A percentile compares a stretch with the other conserved stretches of the same genome.
These are phyloP conservation scores for Bedellia somnulentella DNA, from an alignment of 2,888 invertebrate genomes.

Conservation along the genomic window DNA sequence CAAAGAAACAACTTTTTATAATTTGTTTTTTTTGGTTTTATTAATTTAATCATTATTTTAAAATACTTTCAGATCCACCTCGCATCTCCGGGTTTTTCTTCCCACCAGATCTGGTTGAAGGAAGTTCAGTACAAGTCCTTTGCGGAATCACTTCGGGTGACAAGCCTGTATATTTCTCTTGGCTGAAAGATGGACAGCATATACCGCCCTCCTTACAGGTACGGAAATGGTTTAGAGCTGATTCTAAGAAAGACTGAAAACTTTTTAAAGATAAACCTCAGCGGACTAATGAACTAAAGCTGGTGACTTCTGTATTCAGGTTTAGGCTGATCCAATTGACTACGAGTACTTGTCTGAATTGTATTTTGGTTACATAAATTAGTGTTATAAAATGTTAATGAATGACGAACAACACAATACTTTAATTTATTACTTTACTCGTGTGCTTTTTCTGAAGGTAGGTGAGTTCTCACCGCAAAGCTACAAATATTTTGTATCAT, in stretches of 20 bases:
- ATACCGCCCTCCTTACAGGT: constrained; percentile 67
- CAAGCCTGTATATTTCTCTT: constrained; percentile 70
- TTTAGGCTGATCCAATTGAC: no score
- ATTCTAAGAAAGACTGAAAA: not conserved
- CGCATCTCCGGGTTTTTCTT: constrained; percentile 84
- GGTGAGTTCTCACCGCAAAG: no score
- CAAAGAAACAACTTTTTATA: no score
- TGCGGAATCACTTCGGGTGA: constrained; percentile 77
- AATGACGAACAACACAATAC: no score
- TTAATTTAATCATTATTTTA: no score
- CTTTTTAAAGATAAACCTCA: not conserved
- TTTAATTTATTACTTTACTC: no score
- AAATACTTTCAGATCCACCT: constrained; percentile 74
- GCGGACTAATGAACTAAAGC: not conserved
- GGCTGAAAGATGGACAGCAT: constrained; percentile 68
- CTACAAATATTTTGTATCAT: not conserved
- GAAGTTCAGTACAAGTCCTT: constrained; percentile 79
- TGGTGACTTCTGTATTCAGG: no score
- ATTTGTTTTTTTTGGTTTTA: no score
- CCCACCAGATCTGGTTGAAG: constrained; percentile 78
- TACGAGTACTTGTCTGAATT: no score
- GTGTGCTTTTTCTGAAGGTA: no score
- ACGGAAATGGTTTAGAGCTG: constrained; percentile 8
- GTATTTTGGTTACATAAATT: no score
- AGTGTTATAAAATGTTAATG: no score